Evolutionary conservation across 2,113 vertebrate genomes (phyloP).

Genomic region (Brachyhypopomus occidentalis): DNA sequence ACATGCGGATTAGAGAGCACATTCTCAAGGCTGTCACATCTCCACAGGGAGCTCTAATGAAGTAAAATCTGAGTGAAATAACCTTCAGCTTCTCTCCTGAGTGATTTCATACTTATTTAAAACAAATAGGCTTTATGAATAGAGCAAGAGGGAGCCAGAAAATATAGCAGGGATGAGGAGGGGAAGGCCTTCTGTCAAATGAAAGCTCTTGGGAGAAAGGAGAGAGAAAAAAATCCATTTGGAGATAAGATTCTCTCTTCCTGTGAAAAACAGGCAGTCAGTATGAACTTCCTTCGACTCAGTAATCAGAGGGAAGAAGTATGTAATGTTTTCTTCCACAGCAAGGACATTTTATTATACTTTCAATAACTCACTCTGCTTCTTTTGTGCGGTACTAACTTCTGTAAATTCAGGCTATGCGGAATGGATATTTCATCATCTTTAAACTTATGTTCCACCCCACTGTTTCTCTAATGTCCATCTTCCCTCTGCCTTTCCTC

Average conservation of each 20-base stretch:
- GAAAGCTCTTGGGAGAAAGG: slow-evolving; percentile 43
- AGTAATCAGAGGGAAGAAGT: slow-evolving; percentile 62
- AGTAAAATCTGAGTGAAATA: slow-evolving; percentile 53
- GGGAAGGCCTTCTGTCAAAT: slow-evolving; percentile 41
- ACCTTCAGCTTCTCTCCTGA: slow-evolving; percentile 62
- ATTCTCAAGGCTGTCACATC: slow-evolving; percentile 15
- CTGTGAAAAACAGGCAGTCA: slow-evolving; percentile 50
- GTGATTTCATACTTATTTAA: slow-evolving; percentile 62
- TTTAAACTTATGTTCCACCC: slow-evolving; percentile 32
- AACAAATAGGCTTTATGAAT: slow-evolving; percentile 67
- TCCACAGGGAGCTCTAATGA: slow-evolving; percentile 27
- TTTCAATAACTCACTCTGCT: slow-evolving; percentile 67
- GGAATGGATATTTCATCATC: slow-evolving; percentile 36
- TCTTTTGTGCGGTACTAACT: slow-evolving; percentile 57
- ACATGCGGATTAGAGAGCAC: slow-evolving; percentile 15
- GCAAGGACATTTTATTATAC: slow-evolving; percentile 73
- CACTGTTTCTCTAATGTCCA: slow-evolving; percentile 43
- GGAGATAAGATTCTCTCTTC: slow-evolving; percentile 69
- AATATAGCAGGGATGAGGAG: slow-evolving; percentile 51
- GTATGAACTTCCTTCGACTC: slow-evolving; percentile 56
- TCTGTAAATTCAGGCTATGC: slow-evolving; percentile 37
- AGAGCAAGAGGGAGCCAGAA: slow-evolving; percentile 50
- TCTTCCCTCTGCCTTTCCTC: slow-evolving; percentile 57
- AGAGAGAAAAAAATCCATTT: slow-evolving; percentile 59
- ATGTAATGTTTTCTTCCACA: slow-evolving; percentile 65